Percentiles rank a stretch among this genome's conserved stretches.
phyloP scores from a whole-genome alignment of 92 coral and sea anemone genomes.

The Phenganax subtilis region DNA sequence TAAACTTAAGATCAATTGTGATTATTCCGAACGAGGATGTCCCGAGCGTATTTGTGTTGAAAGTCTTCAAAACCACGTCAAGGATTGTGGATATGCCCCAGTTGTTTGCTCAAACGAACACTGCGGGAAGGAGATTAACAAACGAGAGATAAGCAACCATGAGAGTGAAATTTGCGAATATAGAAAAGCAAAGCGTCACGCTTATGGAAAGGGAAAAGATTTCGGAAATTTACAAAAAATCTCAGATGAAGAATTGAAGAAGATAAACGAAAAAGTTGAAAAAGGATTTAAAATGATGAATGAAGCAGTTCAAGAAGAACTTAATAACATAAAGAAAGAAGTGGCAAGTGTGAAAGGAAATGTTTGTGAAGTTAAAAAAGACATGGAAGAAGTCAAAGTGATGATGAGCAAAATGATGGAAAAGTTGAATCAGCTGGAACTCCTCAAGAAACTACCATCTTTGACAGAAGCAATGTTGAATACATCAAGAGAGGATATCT shows the following conservation, averaged over 20 bases:
- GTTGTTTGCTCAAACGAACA: slow-evolving; percentile 4
- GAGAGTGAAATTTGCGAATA: slow-evolving; percentile 17
- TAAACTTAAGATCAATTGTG: slow-evolving; percentile 14
- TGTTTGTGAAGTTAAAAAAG: slow-evolving; percentile 5
- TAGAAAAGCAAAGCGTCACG: slow-evolving; percentile 9
- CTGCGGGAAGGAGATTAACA: slow-evolving; percentile 7
- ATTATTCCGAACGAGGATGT: slow-evolving; percentile 12
- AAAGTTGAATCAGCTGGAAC: slow-evolving; percentile 5
- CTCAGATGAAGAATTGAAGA: no score
- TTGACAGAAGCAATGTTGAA: neutral
- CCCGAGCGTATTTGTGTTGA: neutral
- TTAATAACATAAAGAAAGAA: neutral
- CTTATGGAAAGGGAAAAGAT: slow-evolving; percentile 7
- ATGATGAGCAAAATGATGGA: slow-evolving; percentile 4
- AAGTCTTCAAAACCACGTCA: slow-evolving; percentile 11
- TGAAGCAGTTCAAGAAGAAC: neutral
- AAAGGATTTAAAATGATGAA: neutral
- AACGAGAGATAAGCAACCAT: neutral
- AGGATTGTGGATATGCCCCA: slow-evolving; percentile 11
- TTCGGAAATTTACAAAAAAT: neutral
- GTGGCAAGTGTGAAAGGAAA: slow-evolving; percentile 6
- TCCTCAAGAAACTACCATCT: slow-evolving; percentile 5
- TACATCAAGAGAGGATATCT: neutral
- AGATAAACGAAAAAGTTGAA: neutral
- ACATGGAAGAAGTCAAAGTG: slow-evolving; percentile 9